phyloP scores from a whole-genome alignment of 2,113 vertebrate species.

The Gnathonemus echidnorhynchus region DNA sequence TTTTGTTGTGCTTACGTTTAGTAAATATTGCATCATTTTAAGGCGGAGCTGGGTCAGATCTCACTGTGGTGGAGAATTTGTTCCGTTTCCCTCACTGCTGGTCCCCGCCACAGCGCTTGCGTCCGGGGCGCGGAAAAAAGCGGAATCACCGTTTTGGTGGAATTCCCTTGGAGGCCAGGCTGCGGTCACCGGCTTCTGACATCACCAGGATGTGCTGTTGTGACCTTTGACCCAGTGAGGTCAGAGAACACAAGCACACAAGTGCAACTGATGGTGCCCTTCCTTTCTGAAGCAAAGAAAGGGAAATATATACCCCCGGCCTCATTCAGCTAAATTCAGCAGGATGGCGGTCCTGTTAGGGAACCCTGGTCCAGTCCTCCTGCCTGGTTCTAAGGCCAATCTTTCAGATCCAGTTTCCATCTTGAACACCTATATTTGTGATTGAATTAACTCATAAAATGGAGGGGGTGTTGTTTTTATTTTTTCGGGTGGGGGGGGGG shows the following conservation, averaged over 20 bases:
- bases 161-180: neutral
- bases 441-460: neutral
- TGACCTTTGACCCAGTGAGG: constrained; percentile 39
- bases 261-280: constrained; percentile 35
- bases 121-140: neutral
- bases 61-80: neutral
- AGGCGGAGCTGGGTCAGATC: neutral
- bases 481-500: neutral
- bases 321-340: neutral
- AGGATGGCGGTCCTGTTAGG: neutral
- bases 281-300: constrained; percentile 37
- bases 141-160: neutral
- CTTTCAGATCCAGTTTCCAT: neutral
- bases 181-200: constrained; percentile 21
- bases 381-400: neutral
- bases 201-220: constrained; percentile 39
- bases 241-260: constrained; percentile 42
- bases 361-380: neutral
- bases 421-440: neutral
- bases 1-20: neutral
- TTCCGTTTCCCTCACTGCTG: neutral
- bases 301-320: constrained; percentile 34
- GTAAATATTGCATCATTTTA: neutral
- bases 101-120: neutral
- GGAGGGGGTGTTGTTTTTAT: neutral